Base-by-base conservation (phyloP, 2,888 invertebrate genomes). In the Agriotes lineatus region DNA sequence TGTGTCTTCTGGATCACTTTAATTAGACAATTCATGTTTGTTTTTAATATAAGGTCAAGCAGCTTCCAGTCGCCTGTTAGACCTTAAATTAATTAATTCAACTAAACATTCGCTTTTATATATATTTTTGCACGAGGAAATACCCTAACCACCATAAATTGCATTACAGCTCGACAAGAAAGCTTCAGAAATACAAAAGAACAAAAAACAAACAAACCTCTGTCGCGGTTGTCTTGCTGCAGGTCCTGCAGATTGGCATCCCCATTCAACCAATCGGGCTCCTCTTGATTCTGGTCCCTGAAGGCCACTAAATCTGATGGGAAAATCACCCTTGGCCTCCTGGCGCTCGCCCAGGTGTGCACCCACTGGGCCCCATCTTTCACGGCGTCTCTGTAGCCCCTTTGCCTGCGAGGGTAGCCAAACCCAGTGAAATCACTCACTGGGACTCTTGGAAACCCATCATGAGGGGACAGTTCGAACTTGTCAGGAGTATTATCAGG, bases 211-310 rank as follows among this genome's bases (percentile, higher is more conserved):
- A 48, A 84, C 89, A 86, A 84, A 91, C 91, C 91, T 87, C 90
- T 87, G 77, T 91, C 91, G 72, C 89, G 86, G 75, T 88, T 88
- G 62, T 79, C 81, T 62, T 78, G 74, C 73, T 84, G 83, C n/a
- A 85, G 84, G 77, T 92, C 91, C 84, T 92, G 92, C 44, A 91
- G 81, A 70, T 86, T 87, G 14, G 70, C 72, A 72, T 79, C 80
- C 4, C 74, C 76, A 2, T 75, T 74, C 5, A 78, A 60, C 67
- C 73, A 75, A 65, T 77, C 78, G 30, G 72, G 74, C 30, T 82
- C 81, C 9, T 80, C 81, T 59, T 77, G 78, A 14, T 68, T 72
- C n/a, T 79, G 77, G 37, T 85, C 85, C 52, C 83, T 76, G 71
- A 85, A 85, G 9, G 82, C 79, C 25, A 85, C 84, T 65, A 83